Percentiles rank a stretch among this genome's conserved stretches.
These are phyloP conservation scores for Cardiocondyla obscurior DNA, from an alignment of 1,140 invertebrate species.

Conservation along the genomic window DNA sequence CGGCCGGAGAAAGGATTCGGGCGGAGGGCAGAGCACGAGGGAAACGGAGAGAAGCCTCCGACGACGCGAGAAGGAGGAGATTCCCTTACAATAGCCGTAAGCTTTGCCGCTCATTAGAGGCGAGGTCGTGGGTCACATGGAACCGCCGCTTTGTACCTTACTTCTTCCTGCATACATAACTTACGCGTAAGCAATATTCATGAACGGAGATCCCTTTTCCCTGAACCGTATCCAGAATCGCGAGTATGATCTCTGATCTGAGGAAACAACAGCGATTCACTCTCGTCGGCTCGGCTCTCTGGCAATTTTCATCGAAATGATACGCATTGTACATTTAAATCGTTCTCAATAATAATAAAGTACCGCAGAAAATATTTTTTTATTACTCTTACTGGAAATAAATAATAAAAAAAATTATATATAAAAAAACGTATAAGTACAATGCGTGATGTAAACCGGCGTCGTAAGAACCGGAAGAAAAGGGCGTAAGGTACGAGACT, in stretches of 20 bases:
- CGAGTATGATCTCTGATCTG: conserved; percentile 46
- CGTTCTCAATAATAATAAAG: not conserved
- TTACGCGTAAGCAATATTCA: conserved; percentile 68
- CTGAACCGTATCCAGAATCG: not conserved
- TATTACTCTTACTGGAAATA: not conserved
- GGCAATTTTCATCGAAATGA: not conserved
- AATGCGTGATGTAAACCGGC: not conserved
- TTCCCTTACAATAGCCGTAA: conserved; percentile 76
- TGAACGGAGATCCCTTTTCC: conserved; percentile 55
- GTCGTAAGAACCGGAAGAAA: not conserved
- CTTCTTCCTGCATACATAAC: conserved; percentile 62
- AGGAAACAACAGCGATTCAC: conserved; percentile 58
- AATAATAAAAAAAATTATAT: no score
- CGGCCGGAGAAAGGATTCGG: conserved; percentile 38
- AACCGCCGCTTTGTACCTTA: conserved; percentile 66
- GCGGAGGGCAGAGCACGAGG: conserved; percentile 34
- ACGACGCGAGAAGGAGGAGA: conserved; percentile 63
- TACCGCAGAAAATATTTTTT: not conserved
- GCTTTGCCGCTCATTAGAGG: conserved; percentile 80
- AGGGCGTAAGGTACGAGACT: not conserved
- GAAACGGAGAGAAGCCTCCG: conserved; percentile 29
- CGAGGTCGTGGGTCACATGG: conserved; percentile 73
- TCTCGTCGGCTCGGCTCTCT: not conserved
- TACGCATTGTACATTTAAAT: not conserved
- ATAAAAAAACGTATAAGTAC: not conserved